These are phyloP conservation scores for Centruroides vittatus DNA, from an alignment of 1,140 invertebrate species.

Conservation along the genomic window DNA sequence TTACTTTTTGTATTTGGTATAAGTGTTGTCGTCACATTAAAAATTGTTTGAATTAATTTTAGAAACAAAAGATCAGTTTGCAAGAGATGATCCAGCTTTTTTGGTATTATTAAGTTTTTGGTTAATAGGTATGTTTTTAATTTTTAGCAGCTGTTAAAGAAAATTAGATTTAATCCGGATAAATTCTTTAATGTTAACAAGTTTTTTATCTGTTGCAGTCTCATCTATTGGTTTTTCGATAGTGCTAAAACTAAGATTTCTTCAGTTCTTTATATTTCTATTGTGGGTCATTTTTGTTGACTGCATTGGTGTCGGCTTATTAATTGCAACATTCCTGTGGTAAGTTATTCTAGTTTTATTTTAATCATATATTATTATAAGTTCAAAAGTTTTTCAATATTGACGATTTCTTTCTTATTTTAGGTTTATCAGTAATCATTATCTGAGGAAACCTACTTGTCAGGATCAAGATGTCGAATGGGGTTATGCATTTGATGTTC, in stretches of 20 bases:
- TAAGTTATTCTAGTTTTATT: constrained; percentile 26
- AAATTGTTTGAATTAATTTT: constrained; percentile 25
- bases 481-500: constrained; percentile 97
- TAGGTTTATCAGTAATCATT: constrained; percentile 48
- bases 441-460: constrained; percentile 54
- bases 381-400: too few species aligned
- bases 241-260: constrained; percentile 55
- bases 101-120: constrained; percentile 78
- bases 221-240: constrained; percentile 82
- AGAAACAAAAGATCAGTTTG: constrained; percentile 98
- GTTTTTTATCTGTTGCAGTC: constrained; percentile 32
- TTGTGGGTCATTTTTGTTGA: constrained; percentile 89
- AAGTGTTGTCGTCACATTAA: neutral
- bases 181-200: too few species aligned
- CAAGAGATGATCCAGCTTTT: constrained; percentile 97
- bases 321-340: constrained; percentile 85
- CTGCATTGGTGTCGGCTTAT: constrained; percentile 72
- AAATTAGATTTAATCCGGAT: too few species aligned
- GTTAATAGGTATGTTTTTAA: constrained; percentile 54
- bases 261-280: constrained; percentile 69
- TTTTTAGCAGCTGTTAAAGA: neutral
- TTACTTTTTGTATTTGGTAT: neutral
- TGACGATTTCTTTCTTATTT: neutral
- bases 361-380: too few species aligned
- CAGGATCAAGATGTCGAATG: constrained; percentile 81